A percentile compares a stretch with the other conserved stretches of the same genome.
phyloP scores from a whole-genome alignment of 2,888 invertebrate species.

The Isoperla grammatica region DNA sequence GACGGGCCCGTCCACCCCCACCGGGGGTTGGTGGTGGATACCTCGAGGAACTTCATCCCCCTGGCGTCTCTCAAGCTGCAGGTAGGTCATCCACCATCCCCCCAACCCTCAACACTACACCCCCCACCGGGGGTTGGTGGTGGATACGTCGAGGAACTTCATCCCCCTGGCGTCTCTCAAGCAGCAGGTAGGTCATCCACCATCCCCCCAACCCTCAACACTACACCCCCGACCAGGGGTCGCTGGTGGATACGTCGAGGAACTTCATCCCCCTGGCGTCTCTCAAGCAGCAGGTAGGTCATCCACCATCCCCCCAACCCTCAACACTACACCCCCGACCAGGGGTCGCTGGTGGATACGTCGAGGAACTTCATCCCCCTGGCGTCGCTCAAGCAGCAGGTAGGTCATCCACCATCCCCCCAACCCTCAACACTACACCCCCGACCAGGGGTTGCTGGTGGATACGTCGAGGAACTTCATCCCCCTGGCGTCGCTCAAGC shows the following conservation, averaged over 20 bases:
- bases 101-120: too few relatives aligned
- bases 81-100: too few relatives aligned
- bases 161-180: conserved; percentile 63
- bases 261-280: conserved; percentile 72
- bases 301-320: too few relatives aligned
- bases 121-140: conserved; percentile 75
- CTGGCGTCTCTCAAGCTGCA: conserved; percentile 56
- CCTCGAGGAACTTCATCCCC: conserved; percentile 81
- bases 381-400: conserved; percentile 52
- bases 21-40: conserved; percentile 83
- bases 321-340: too few relatives aligned
- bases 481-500: conserved; percentile 60
- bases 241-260: conserved; percentile 82
- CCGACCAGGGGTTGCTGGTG: conserved; percentile 79
- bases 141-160: conserved; percentile 88
- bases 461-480: conserved; percentile 89
- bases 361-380: conserved; percentile 81
- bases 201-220: too few relatives aligned
- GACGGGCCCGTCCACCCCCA: conserved; percentile 80
- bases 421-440: too few relatives aligned
- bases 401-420: too few relatives aligned
- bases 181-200: conserved; percentile 39
- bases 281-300: conserved; percentile 49
- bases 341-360: conserved; percentile 85
- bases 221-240: conserved; percentile 76